These are phyloP conservation scores for Chymomyza costata DNA, from an alignment of 1,140 invertebrate species.

Conservation along the genomic window DNA sequence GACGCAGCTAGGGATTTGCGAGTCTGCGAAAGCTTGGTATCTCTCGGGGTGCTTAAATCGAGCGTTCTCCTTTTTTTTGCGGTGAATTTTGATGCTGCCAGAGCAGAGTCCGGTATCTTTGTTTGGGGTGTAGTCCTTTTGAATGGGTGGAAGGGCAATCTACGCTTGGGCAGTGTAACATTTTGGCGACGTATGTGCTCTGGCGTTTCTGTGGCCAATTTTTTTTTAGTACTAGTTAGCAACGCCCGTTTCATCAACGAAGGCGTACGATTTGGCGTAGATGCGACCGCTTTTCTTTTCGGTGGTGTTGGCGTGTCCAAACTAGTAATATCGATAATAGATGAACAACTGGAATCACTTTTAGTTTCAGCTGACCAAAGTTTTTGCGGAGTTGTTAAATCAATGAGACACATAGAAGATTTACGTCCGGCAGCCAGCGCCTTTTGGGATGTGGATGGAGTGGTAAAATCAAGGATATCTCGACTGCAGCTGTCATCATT, in stretches of 20 bases:
- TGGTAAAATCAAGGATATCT: constrained; percentile 42
- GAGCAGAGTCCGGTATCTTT: not conserved
- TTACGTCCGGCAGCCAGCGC: constrained; percentile 13
- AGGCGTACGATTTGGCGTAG: constrained; percentile 54
- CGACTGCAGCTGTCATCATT: constrained; percentile 59
- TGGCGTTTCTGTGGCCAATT: constrained; percentile 15
- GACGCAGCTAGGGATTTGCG: constrained; percentile 41
- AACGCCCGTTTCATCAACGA: constrained; percentile 62
- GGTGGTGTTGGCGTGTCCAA: constrained; percentile 15
- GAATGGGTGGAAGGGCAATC: constrained; percentile 36
- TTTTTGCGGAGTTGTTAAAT: constrained; percentile 60
- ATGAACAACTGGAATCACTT: constrained; percentile 37
- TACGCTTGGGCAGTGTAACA: constrained; percentile 24
- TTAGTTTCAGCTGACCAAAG: constrained; percentile 9
- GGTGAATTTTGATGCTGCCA: constrained; percentile 30
- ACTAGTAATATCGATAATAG: constrained; percentile 44
- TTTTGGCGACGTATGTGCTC: constrained; percentile 28
- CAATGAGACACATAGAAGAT: constrained; percentile 61
- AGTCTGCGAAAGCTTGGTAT: constrained; percentile 41
- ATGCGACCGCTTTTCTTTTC: not conserved
- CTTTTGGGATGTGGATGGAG: constrained; percentile 61
- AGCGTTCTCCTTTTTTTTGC: no score
- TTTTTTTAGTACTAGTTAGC: constrained; percentile 61
- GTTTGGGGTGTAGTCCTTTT: not conserved
- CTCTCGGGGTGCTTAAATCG: constrained; percentile 28